phyloP scores from a whole-genome alignment of 2,797 vertebrate genomes.

The Allobates femoralis region DNA sequence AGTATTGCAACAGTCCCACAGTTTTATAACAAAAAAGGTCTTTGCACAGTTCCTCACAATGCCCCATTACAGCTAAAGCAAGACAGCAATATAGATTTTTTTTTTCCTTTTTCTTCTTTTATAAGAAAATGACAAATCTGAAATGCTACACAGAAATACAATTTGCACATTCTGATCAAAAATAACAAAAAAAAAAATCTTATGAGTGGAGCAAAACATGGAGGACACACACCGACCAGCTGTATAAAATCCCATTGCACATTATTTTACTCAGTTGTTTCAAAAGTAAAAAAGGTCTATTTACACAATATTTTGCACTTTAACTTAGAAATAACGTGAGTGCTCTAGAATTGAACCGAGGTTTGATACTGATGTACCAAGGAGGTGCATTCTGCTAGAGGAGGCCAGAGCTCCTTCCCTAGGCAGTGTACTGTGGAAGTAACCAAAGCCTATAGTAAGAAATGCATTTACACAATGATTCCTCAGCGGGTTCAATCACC shows the following conservation, averaged over 20 bases:
- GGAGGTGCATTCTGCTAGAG: constrained; percentile 15
- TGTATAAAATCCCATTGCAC: constrained; percentile 87
- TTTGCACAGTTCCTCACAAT: constrained; percentile 85
- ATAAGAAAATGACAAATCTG: constrained; percentile 79
- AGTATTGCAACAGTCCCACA: constrained; percentile 99
- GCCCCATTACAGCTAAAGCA: constrained; percentile 83
- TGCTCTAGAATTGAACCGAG: constrained; percentile 51
- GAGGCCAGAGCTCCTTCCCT: constrained; percentile 75
- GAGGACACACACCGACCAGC: constrained; percentile 80
- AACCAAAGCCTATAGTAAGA: constrained; percentile 73
- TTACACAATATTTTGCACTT: constrained; percentile 84
- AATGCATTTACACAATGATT: constrained; percentile 81
- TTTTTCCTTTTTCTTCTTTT: constrained; percentile 51
- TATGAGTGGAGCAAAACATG: constrained; percentile 80
- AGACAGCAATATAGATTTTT: constrained; percentile 74
- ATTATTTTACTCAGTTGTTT: constrained; percentile 84
- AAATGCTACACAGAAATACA: constrained; percentile 83
- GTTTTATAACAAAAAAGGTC: constrained; percentile 85
- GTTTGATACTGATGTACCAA: constrained; percentile 21
- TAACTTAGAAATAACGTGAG: constrained; percentile 82
- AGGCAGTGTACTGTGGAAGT: constrained; percentile 69
- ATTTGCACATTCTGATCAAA: constrained; percentile 82
- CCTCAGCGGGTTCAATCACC: constrained; percentile 77
- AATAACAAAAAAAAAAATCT: constrained; percentile 75
- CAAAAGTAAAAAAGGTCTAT: constrained; percentile 88